phyloP scores from a whole-genome alignment of 2,888 invertebrate species.

The Monopis laevigella region DNA sequence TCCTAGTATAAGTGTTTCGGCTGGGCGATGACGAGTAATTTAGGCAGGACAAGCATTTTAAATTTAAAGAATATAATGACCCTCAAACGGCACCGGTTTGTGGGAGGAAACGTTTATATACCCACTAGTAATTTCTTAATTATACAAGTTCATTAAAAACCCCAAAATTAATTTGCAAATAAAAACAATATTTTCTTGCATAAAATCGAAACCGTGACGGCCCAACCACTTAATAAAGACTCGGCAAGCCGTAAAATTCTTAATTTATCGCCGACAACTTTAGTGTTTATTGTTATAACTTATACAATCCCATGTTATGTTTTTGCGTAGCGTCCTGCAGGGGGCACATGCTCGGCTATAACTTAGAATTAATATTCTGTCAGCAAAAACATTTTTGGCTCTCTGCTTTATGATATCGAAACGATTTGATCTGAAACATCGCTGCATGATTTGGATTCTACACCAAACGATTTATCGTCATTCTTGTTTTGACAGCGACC shows the following conservation, averaged over 20 bases:
- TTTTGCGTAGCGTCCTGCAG: conserved; percentile 36
- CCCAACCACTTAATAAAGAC: conserved; percentile 36
- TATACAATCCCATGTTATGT: conserved; percentile 22
- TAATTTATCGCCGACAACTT: conserved; percentile 43
- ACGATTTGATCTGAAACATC: conserved; percentile 35
- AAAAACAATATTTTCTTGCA: neutral
- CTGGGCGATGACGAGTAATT: no score
- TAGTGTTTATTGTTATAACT: conserved; percentile 37
- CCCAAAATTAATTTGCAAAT: neutral
- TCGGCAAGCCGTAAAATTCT: conserved; percentile 34
- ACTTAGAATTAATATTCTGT: conserved; percentile 60
- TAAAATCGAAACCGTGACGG: conserved; percentile 12
- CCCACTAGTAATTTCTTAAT: no score
- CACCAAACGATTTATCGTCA: conserved; percentile 34
- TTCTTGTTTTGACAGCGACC: conserved; percentile 26
- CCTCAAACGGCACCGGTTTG: no score
- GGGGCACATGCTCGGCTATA: conserved; percentile 33
- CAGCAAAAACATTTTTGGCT: conserved; percentile 45
- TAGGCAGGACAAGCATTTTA: no score
- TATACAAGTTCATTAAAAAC: neutral
- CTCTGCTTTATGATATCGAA: conserved; percentile 46
- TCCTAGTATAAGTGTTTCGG: no score
- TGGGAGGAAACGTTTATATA: no score
- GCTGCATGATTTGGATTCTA: conserved; percentile 31
- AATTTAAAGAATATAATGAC: no score